Evolutionary conservation across 2,797 vertebrate genomes (phyloP), one percentile per base, ranked within the genome.

Genomic region (Microctenopoma lineatum): DNA sequence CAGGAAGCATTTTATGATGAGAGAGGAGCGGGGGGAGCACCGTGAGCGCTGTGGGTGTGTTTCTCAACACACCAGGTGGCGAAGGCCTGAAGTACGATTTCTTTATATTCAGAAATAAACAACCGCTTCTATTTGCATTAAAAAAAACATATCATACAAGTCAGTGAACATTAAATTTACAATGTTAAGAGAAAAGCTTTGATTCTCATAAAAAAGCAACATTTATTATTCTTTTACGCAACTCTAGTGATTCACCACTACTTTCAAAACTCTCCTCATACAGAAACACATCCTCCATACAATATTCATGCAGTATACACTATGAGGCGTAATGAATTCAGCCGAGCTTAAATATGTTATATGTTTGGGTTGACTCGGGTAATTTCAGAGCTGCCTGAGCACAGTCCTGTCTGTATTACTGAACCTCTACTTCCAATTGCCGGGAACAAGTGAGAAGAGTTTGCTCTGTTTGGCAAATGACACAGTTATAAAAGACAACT

Each of bases 81-180:
- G 60, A 16, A 70, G 4, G 38, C 29, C 14, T 63, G 61, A 76
- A 79, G 61, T 44, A 61, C 50, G 42, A 12, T 57, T 45, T 52
- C 10, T 57, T 45, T 52, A 48, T 59, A 69, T 70, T 62, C 70
- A 77, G 58, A 74, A 65, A 73, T 61, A 75, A 73, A 81, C 56
- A 77, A 12, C 3, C 0, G 41, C 14, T 51, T 12, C 8, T 44
- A 66, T 79, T 79, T 75, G 72, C 60, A 80, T 76, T 27, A 61
- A 65, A 66, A n/a, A 15, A 3, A 70, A 56, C n/a, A 21, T 13
- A 70, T 63, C 7, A 26, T 15, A 59, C 13, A 57, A 68, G 60
- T 58, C 34, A 50, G 15, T 9, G 25, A 42, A 36, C 10, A 48
- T 52, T 46, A 7, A 63, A 62, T 59, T 55, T 38, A 18, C 1